Conservation (phyloP, 2,888 invertebrate genomes). For the Plutella xylostella region DNA sequence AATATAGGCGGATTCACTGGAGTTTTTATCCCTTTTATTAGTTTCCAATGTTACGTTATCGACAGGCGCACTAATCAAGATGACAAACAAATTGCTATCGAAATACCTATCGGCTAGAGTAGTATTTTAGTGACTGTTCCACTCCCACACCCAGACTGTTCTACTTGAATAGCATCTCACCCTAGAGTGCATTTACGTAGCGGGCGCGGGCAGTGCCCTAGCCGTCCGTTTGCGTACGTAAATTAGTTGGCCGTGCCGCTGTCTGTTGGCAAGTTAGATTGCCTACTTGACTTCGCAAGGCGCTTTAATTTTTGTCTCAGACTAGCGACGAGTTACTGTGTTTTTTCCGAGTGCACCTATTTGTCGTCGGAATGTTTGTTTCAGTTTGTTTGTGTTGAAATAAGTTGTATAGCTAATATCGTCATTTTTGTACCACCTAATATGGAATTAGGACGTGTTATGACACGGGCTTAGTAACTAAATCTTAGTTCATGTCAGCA, state of each 20-base stretch:
- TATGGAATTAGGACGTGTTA: no score
- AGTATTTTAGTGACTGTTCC: background rate
- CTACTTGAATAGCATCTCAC: background rate
- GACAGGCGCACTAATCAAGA: background rate
- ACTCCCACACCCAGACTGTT: background rate
- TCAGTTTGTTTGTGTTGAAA: no score
- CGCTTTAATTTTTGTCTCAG: slow-evolving; percentile 32
- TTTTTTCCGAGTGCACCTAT: no score
- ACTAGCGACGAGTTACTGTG: background rate
- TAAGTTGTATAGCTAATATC: no score
- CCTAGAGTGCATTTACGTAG: background rate
- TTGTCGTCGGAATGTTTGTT: background rate
- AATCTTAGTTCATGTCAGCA: no score
- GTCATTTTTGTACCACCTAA: no score
- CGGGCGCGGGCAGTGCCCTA: background rate
- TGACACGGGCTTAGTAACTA: no score
- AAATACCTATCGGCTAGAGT: no score
- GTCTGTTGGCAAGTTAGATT: slow-evolving; percentile 48
- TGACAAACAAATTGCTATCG: background rate
- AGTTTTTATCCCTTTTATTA: background rate
- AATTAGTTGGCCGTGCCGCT: slow-evolving; percentile 35
- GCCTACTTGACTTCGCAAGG: slow-evolving; percentile 29
- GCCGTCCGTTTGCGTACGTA: slow-evolving; percentile 37
- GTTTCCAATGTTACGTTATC: background rate
- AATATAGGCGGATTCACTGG: background rate